Evolutionary conservation across 2,888 invertebrate species (phyloP).

Genomic region (Cantharis rufa): DNA sequence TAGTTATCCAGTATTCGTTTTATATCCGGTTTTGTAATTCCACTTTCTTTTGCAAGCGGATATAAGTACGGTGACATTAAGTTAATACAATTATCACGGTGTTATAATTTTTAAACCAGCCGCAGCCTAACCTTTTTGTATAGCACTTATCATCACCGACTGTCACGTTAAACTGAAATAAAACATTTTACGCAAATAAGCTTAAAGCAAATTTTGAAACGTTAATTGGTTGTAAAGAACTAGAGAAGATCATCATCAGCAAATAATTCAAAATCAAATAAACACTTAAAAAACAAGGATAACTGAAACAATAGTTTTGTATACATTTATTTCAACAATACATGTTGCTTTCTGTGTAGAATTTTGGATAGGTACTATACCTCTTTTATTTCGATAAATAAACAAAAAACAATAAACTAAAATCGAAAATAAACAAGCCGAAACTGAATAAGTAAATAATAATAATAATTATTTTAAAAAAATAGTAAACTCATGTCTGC

Average conservation of each 20-base stretch:
- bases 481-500: neutral
- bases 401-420: neutral
- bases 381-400: too few relatives aligned
- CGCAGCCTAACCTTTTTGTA: neutral
- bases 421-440: neutral
- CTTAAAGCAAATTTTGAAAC: neutral
- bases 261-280: too few relatives aligned
- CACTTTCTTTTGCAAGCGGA: constrained; percentile 3
- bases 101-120: neutral
- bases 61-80: neutral
- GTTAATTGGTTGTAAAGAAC: neutral
- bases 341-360: too few relatives aligned
- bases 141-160: neutral
- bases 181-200: neutral
- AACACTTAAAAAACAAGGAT: too few relatives aligned
- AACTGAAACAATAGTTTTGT: too few relatives aligned
- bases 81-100: neutral
- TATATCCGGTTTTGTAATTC: neutral
- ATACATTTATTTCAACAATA: too few relatives aligned
- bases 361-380: too few relatives aligned
- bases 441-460: neutral
- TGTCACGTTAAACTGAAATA: neutral
- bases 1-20: neutral
- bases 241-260: neutral
- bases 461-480: neutral